phyloP scores from a whole-genome alignment of 2,888 invertebrate genomes.

The Pandemis corylana region DNA sequence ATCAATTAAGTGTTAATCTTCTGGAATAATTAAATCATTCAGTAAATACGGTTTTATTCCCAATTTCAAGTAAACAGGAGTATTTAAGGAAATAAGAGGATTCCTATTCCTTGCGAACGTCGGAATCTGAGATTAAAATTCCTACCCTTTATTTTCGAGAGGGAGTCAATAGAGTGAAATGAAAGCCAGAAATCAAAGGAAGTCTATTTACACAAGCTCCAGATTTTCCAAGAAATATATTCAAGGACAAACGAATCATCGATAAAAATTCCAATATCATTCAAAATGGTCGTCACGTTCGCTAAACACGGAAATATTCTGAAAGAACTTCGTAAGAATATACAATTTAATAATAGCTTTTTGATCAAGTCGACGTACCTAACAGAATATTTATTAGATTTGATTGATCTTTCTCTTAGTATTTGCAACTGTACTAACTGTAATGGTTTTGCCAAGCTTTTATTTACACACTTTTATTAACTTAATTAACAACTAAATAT shows the following conservation, averaged over 20 bases:
- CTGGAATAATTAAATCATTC: conserved; percentile 15
- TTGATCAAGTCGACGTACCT: not conserved
- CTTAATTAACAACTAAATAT: no score
- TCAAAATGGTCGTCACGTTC: conserved; percentile 29
- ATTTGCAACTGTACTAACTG: no score
- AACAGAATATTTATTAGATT: not conserved
- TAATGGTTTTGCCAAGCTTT: no score
- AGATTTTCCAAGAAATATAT: conserved; percentile 42
- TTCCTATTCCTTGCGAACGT: conserved; percentile 47
- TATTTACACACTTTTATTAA: no score
- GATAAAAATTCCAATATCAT: conserved; percentile 24
- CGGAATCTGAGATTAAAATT: conserved; percentile 69
- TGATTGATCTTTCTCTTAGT: no score
- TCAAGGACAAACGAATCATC: conserved; percentile 41
- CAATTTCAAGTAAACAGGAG: conserved; percentile 22
- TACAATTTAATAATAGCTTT: conserved; percentile 5
- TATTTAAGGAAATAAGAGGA: conserved; percentile 43
- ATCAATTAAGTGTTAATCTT: not conserved
- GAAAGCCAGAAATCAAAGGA: conserved; percentile 67
- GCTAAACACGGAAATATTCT: conserved; percentile 14
- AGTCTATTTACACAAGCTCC: conserved; percentile 58
- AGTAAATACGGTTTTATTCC: conserved; percentile 19
- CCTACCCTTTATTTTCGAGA: conserved; percentile 65
- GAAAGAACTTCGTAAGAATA: conserved; percentile 15
- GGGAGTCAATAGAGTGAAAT: conserved; percentile 69